These are phyloP conservation scores for Sinodicranocentrus sp. DNA, from an alignment of 2,888 invertebrate genomes.

Conservation along the genomic window DNA sequence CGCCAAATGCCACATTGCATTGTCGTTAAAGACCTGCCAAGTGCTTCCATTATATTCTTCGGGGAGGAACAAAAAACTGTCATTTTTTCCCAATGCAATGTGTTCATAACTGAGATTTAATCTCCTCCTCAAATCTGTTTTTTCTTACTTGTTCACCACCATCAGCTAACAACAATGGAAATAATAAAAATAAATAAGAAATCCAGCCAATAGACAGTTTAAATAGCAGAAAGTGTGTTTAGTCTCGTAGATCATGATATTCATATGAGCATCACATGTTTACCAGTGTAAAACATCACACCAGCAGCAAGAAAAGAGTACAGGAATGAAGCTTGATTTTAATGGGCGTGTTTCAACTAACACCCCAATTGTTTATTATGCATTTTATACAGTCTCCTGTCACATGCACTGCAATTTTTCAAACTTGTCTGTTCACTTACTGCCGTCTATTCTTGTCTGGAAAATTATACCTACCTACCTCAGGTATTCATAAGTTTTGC, in stretches of 20 bases:
- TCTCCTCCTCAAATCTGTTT: constrained; percentile 44
- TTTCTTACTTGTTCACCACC: constrained; percentile 37
- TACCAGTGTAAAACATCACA: background rate
- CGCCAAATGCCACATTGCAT: background rate
- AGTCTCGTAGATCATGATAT: background rate
- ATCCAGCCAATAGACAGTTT: constrained; percentile 32
- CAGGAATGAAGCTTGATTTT: constrained; percentile 49
- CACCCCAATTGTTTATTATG: constrained; percentile 49
- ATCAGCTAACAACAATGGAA: constrained; percentile 22
- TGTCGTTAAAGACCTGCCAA: too few species aligned
- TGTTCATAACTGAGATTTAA: constrained; percentile 36
- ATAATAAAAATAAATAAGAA: constrained; percentile 8
- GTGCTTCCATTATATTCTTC: too few species aligned
- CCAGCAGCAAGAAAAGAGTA: background rate
- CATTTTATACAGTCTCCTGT: constrained; percentile 12
- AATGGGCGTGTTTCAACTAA: constrained; percentile 64
- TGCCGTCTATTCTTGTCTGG: background rate
- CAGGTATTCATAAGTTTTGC: too few species aligned
- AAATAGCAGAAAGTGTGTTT: background rate
- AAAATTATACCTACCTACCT: too few species aligned
- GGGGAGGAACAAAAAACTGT: background rate
- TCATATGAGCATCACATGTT: background rate
- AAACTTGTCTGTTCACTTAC: background rate
- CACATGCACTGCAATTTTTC: constrained; percentile 37
- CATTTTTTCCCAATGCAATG: too few species aligned